Base-by-base conservation (phyloP, 2,797 vertebrate species). In the Pseudocheirus occidentalis region DNA sequence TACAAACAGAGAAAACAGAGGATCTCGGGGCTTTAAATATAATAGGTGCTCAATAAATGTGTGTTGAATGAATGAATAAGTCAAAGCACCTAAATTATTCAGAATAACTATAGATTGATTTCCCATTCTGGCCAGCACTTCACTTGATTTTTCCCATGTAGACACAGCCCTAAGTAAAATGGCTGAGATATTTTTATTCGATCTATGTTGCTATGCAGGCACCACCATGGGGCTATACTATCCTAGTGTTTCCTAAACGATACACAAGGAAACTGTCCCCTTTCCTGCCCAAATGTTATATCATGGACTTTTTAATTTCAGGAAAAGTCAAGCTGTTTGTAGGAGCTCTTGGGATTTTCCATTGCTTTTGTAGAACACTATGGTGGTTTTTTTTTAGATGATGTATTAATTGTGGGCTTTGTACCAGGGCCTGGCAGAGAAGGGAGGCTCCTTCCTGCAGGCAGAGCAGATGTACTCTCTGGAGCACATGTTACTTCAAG, bases 241-340 rank as follows among this genome's bases (percentile, higher is more conserved):
- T 31, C 53, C 62, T 27, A 9, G 4, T 57, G 54, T 56, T 94
- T 95, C 91, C 52, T 57, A 87, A 90, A 87, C 21, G 4, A 0
- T 90, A 52, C 31, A 53, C n/a, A 7, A 58, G 59, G 11, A 52
- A 92, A 92, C 21, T 2, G 21, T 24, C 66, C 52, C 53, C 94
- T 62, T 66, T 52, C 56, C 3, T 3, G 11, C 27, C 58, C 58
- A 90, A 59, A 92, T 89, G 56, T 91, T 91, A 0, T 50, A 89
- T 89, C 95, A 66, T 52, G 27, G 87, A 34, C 29, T 90, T 92
- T 94, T 93, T 40, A 13, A 66, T 62, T 90, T 93, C n/a, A 92
- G 56, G 57, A 90, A 28, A 81, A 92, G 59, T n/a, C 3, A 21
- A 3, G 55, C 28, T 92, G 91, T 62, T 59, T 91, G 5, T 62